phyloP scores from a whole-genome alignment of 2,797 vertebrate species.

The Galagoides demidoff region DNA sequence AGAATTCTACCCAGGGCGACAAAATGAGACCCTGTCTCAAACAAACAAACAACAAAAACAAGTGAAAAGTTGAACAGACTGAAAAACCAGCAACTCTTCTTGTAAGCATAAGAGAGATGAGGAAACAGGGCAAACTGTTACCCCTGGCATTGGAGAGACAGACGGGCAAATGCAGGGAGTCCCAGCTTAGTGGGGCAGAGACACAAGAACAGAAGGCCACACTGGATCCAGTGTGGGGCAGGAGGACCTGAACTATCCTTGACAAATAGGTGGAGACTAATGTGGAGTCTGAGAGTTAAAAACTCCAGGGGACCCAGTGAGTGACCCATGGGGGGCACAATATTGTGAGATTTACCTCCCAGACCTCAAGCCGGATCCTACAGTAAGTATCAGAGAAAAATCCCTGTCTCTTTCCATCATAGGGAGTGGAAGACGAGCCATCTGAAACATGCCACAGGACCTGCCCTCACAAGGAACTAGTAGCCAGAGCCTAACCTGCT shows the following conservation, averaged over 20 bases:
- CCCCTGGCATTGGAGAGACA: neutral
- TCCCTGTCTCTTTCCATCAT: neutral
- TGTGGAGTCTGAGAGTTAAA: neutral
- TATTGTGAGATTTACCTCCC: neutral
- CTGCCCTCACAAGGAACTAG: neutral
- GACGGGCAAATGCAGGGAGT: neutral
- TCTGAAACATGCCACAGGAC: neutral
- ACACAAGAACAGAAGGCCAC: no score
- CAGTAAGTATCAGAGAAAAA: neutral
- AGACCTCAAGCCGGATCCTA: neutral
- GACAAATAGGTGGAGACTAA: neutral
- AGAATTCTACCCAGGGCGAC: no score
- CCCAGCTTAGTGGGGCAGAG: neutral
- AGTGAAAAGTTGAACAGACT: neutral
- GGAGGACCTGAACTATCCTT: neutral
- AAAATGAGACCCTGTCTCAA: no score
- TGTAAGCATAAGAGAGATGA: neutral
- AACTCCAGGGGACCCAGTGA: neutral
- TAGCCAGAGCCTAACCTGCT: neutral
- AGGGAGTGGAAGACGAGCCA: neutral
- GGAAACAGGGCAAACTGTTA: neutral
- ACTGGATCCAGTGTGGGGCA: fast-evolving
- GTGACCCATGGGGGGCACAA: neutral
- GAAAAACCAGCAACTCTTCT: neutral
- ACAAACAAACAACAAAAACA: no score